These are phyloP conservation scores for Cataglyphis albicans DNA, from an alignment of 2,888 invertebrate genomes.

Conservation along the genomic window DNA sequence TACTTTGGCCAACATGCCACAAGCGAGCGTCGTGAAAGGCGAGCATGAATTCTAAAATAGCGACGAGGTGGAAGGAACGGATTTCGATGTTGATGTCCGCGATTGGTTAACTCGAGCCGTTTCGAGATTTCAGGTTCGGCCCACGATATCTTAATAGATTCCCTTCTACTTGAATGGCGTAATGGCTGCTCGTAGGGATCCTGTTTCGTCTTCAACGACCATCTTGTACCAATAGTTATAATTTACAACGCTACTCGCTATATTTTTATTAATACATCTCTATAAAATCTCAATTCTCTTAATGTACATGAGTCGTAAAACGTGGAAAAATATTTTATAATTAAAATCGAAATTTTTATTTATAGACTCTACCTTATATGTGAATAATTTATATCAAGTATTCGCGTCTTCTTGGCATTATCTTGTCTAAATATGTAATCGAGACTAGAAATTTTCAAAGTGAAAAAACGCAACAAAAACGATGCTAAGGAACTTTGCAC, in stretches of 20 bases:
- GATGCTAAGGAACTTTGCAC: neutral
- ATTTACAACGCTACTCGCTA: neutral
- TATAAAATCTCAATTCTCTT: neutral
- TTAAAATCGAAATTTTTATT: constrained; percentile 23
- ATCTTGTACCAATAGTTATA: constrained; percentile 7
- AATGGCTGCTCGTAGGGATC: constrained; percentile 66
- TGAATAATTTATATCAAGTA: neutral
- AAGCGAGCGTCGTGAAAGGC: constrained; percentile 47
- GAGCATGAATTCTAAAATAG: constrained; percentile 60
- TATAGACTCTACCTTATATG: neutral
- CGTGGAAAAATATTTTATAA: neutral
- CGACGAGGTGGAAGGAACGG: constrained; percentile 44
- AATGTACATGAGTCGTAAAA: constrained; percentile 4
- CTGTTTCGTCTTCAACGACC: constrained; percentile 42
- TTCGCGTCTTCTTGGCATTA: neutral
- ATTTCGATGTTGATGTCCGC: constrained; percentile 77
- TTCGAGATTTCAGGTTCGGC: constrained; percentile 77
- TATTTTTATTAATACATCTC: constrained; percentile 4
- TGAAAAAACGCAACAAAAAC: neutral
- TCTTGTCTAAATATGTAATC: neutral
- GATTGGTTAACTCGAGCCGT: constrained; percentile 78
- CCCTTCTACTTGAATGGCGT: constrained; percentile 65
- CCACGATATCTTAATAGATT: constrained; percentile 85
- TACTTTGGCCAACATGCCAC: constrained; percentile 43
- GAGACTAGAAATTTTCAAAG: neutral